phyloP scores from a whole-genome alignment of 2,888 invertebrate genomes.

The Geotrupes spiniger region DNA sequence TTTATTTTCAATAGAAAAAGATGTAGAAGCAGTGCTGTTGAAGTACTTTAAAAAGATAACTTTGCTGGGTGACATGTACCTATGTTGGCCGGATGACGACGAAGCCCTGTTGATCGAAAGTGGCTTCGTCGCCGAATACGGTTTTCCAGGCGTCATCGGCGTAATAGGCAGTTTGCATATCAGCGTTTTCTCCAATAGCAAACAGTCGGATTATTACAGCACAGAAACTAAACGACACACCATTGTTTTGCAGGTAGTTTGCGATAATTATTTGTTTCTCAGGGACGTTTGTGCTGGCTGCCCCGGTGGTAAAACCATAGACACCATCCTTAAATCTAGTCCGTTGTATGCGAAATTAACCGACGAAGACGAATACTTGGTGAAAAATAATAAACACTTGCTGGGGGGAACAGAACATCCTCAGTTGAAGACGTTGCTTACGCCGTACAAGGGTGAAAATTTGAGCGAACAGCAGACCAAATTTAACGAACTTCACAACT shows the following conservation, averaged over 20 bases:
- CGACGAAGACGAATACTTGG: slow-evolving; percentile 22
- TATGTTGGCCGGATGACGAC: slow-evolving; percentile 26
- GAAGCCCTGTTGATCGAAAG: slow-evolving; percentile 25
- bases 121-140: slow-evolving; percentile 24
- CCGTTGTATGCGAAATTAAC: slow-evolving; percentile 25
- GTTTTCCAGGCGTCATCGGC: slow-evolving; percentile 29
- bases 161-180: slow-evolving; percentile 31
- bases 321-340: slow-evolving; percentile 29
- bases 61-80: slow-evolving; percentile 24
- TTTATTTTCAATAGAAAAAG: slow-evolving; percentile 23
- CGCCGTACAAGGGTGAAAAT: slow-evolving; percentile 25
- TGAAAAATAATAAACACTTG: slow-evolving; percentile 26
- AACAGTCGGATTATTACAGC: slow-evolving; percentile 25
- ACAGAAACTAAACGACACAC: slow-evolving; percentile 25
- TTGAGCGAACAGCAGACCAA: slow-evolving; percentile 18
- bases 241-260: slow-evolving; percentile 33
- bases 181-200: slow-evolving; percentile 18
- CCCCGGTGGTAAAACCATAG: slow-evolving; percentile 29
- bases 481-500: slow-evolving; percentile 30
- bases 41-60: slow-evolving; percentile 27
- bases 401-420: slow-evolving; percentile 33
- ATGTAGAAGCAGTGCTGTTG: slow-evolving; percentile 22
- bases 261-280: slow-evolving; percentile 30
- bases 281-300: slow-evolving; percentile 31
- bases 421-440: slow-evolving; percentile 28